These are phyloP conservation scores for Troides oblongomaculatus DNA, from an alignment of 2,888 invertebrate species.

Conservation along the genomic window DNA sequence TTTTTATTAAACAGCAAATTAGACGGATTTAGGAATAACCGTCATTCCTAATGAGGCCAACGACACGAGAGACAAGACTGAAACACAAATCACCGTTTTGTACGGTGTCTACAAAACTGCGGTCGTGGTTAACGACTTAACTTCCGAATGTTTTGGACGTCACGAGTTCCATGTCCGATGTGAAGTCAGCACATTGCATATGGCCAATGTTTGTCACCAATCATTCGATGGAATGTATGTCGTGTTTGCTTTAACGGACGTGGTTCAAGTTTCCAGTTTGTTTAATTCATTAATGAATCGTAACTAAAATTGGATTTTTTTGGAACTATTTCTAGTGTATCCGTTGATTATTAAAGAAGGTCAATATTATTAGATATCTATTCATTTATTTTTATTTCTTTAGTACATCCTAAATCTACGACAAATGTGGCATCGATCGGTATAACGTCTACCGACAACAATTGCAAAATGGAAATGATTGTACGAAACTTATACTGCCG, in stretches of 20 bases:
- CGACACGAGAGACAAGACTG: conserved; percentile 8
- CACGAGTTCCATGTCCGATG: conserved; percentile 22
- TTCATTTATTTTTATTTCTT: too few species aligned
- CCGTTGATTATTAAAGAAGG: too few species aligned
- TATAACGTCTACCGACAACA: too few species aligned
- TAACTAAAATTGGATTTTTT: neutral
- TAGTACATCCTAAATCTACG: too few species aligned
- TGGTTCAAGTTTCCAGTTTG: neutral
- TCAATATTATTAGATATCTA: too few species aligned
- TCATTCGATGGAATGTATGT: conserved; percentile 9
- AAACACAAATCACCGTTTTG: conserved; percentile 23
- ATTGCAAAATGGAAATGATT: too few species aligned
- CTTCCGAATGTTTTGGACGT: conserved; percentile 14
- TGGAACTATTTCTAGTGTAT: too few species aligned
- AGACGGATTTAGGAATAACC: neutral
- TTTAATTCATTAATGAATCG: neutral
- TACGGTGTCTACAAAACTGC: conserved; percentile 15
- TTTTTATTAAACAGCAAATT: too few species aligned
- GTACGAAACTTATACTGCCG: too few species aligned
- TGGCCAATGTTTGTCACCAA: conserved; percentile 7
- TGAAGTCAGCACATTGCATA: neutral
- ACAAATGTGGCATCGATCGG: too few species aligned
- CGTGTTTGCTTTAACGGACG: neutral
- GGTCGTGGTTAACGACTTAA: conserved; percentile 20
- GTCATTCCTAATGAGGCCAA: conserved; percentile 12